These are phyloP conservation scores for Neodiprion virginianus DNA, from an alignment of 1,140 invertebrate species.

Conservation along the genomic window DNA sequence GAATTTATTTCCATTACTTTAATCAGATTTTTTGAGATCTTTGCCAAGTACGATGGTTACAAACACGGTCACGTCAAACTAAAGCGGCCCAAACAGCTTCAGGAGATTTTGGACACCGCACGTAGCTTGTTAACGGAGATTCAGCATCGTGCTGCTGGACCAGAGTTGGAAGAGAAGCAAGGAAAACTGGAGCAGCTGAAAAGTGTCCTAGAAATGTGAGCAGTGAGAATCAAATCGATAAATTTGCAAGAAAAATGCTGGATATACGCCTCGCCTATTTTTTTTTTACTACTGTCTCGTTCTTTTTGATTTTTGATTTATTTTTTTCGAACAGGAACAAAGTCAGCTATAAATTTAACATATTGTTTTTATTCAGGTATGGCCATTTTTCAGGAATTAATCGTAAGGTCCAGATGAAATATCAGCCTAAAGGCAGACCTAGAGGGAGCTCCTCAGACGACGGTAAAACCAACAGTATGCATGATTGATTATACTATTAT, in stretches of 20 bases:
- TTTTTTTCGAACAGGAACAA: constrained; percentile 20
- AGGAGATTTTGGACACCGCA: constrained; percentile 96
- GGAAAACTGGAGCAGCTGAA: constrained; percentile 98
- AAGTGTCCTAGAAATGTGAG: constrained; percentile 97
- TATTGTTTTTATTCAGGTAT: constrained; percentile 75
- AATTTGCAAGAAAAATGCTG: neutral
- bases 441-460: constrained; percentile 94
- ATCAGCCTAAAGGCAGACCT: constrained; percentile 94
- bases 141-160: constrained; percentile 81
- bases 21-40: constrained; percentile 95
- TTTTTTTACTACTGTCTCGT: neutral
- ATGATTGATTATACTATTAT: constrained; percentile 14
- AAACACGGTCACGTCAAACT: constrained; percentile 96
- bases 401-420: constrained; percentile 99
- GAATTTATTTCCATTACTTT: constrained; percentile 24
- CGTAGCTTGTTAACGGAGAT: constrained; percentile 88
- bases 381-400: constrained; percentile 99
- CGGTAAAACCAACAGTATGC: constrained; percentile 70
- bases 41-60: constrained; percentile 96
- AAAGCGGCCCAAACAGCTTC: constrained; percentile 96
- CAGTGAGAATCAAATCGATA: constrained; percentile 25
- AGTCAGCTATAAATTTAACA: neutral
- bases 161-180: constrained; percentile 96
- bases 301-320: constrained; percentile 21
- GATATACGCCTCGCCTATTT: neutral